Conservation (phyloP, 2,797 vertebrate genomes). For the Triplophysa yarkandensis region DNA sequence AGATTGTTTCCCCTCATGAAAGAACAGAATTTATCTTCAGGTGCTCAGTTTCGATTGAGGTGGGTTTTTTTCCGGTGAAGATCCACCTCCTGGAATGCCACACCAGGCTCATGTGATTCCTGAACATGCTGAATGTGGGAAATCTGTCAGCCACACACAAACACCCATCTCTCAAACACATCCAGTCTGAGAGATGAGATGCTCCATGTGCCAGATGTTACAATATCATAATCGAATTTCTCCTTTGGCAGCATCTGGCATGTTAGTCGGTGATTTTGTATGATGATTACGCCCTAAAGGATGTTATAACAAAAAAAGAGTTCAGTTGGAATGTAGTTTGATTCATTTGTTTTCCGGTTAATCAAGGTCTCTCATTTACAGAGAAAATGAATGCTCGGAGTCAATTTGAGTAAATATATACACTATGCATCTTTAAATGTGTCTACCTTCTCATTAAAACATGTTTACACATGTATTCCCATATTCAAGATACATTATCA, state of each 20-base stretch:
- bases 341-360: neutral
- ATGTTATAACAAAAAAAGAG: neutral
- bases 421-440: neutral
- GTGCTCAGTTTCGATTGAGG: slow-evolving; percentile 33
- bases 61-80: slow-evolving; percentile 45
- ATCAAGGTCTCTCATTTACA: neutral
- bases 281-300: neutral
- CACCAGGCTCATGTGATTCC: slow-evolving; percentile 58
- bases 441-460: slow-evolving; percentile 6
- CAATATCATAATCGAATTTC: slow-evolving; percentile 69
- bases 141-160: slow-evolving; percentile 61
- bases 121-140: slow-evolving; percentile 64
- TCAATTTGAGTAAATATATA: slow-evolving; percentile 6
- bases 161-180: slow-evolving; percentile 64
- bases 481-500: slow-evolving; percentile 34
- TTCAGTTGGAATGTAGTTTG: neutral
- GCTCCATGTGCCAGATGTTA: slow-evolving; percentile 68
- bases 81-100: slow-evolving; percentile 62
- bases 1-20: slow-evolving; percentile 66
- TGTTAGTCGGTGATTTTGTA: slow-evolving; percentile 7
- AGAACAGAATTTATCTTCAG: slow-evolving; percentile 68
- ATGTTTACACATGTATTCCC: neutral
- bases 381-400: neutral
- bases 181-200: slow-evolving; percentile 66
- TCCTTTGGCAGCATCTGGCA: slow-evolving; percentile 57